Percentiles rank a stretch among this genome's conserved stretches.
Conservation (phyloP, 2,797 vertebrate genomes). For the Aeoliscus strigatus region DNA sequence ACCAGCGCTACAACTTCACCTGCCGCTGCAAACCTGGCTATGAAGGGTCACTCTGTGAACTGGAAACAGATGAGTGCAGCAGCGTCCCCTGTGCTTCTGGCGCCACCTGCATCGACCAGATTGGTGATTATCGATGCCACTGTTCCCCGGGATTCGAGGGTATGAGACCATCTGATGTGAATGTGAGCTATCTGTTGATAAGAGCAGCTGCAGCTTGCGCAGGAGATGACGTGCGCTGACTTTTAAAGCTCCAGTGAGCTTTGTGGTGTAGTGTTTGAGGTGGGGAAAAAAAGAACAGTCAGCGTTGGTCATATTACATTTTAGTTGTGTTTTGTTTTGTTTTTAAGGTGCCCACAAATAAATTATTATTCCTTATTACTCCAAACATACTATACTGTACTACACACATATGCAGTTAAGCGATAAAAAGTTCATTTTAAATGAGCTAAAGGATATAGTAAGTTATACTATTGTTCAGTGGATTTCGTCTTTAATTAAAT, state of each 20-base stretch:
- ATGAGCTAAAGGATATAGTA: too few species aligned
- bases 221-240: too few species aligned
- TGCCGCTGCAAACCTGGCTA: constrained; percentile 74
- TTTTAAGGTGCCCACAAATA: too few species aligned
- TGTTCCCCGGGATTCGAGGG: constrained; percentile 77
- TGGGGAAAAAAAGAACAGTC: too few species aligned
- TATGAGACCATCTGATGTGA: constrained; percentile 63
- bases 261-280: too few species aligned
- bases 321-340: too few species aligned
- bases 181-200: constrained; percentile 28
- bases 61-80: constrained; percentile 76
- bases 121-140: constrained; percentile 71
- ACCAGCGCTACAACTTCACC: constrained; percentile 73
- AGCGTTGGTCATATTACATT: too few species aligned
- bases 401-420: too few species aligned
- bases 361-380: too few species aligned
- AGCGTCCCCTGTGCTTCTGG: constrained; percentile 73
- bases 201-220: neutral
- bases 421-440: too few species aligned
- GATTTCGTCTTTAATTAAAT: constrained; percentile 31
- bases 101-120: constrained; percentile 73
- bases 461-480: constrained; percentile 1
- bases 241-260: too few species aligned
- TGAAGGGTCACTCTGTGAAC: constrained; percentile 76
- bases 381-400: too few species aligned